Base-by-base conservation (phyloP, 2,888 invertebrate genomes). In the Kryphioiulus occultus region DNA sequence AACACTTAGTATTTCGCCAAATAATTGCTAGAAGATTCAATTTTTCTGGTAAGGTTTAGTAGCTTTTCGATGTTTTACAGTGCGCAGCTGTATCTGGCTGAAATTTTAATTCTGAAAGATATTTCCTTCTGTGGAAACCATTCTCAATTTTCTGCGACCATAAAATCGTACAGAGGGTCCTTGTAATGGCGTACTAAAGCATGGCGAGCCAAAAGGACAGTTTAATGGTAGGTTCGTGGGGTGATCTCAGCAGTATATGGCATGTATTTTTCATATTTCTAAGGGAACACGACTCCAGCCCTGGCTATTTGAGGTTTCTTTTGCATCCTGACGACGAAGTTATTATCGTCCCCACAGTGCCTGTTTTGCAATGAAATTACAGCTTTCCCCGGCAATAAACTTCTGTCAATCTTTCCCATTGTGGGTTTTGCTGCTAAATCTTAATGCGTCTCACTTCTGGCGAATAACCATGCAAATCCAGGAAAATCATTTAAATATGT, bases 141-240 rank as follows among this genome's bases (percentile, higher is more conserved):
- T 53, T 53, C 53, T 53, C 53, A 53, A 53, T 53, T 53, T 53
- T 53, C 53, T 19, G 1, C 53, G 53, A 53, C 53, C 53, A 53
- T 53, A 53, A 53, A 53, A 53, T 5, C 53, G 19, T 19, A 53
- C 53, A 53, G 53, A 19, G 19, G 53, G 53, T 53, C 53, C 53
- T 53, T 53, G 53, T 53, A 53, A 53, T 53, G 53, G 53, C 53
- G 53, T n/a, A 53, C 53, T 53, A 53, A 53, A 53, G 53, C 53
- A 53, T 53, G n/a, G 19, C 53, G 53, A 53, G 53, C 53, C 53
- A 53, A 53, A 19, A 53, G 53, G 53, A 53, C 53, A 53, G 53
- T 53, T 53, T 53, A 53, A 53, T 53, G 53, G 53, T 53, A n/a
- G 53, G n/a, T 53, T 53, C 53, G 53, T 53, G 53, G 53, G 53